These are phyloP conservation scores for Acrocera orbiculus DNA, from an alignment of 2,888 invertebrate genomes.

Conservation along the genomic window DNA sequence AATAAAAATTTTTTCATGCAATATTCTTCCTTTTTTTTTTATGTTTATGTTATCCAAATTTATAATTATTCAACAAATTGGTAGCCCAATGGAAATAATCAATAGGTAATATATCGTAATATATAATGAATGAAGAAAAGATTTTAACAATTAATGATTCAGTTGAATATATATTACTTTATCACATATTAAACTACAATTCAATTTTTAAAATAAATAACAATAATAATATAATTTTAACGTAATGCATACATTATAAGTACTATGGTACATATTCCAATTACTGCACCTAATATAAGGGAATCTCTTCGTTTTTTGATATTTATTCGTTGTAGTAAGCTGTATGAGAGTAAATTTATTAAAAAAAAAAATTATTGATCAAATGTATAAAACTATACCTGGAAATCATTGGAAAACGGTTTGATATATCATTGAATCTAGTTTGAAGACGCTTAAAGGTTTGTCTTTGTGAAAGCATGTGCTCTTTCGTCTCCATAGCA, in stretches of 20 bases:
- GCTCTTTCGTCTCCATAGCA: conserved; percentile 92
- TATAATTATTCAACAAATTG: too few species aligned
- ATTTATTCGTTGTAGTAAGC: conserved; percentile 83
- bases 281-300: conserved; percentile 73
- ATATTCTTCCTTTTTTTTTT: too few species aligned
- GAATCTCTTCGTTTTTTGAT: conserved; percentile 87
- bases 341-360: conserved; percentile 32
- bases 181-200: too few species aligned
- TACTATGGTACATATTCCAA: conserved; percentile 79
- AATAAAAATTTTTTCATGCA: too few species aligned
- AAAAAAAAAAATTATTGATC: not conserved
- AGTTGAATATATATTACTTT: too few species aligned
- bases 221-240: conserved; percentile 22
- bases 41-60: too few species aligned
- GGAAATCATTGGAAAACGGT: conserved; percentile 59
- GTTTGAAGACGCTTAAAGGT: conserved; percentile 82
- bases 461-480: conserved; percentile 72
- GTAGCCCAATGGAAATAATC: too few species aligned
- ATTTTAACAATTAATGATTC: too few species aligned
- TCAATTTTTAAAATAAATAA: too few species aligned
- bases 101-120: too few species aligned
- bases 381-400: conserved; percentile 22
- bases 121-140: too few species aligned
- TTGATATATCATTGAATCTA: conserved; percentile 82
- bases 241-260: conserved; percentile 64